Percentiles rank a stretch among this genome's conserved stretches.
Conservation (phyloP, 30 jellyfish, hydroid and myxozoan species). For the Aurelia coerulea region DNA sequence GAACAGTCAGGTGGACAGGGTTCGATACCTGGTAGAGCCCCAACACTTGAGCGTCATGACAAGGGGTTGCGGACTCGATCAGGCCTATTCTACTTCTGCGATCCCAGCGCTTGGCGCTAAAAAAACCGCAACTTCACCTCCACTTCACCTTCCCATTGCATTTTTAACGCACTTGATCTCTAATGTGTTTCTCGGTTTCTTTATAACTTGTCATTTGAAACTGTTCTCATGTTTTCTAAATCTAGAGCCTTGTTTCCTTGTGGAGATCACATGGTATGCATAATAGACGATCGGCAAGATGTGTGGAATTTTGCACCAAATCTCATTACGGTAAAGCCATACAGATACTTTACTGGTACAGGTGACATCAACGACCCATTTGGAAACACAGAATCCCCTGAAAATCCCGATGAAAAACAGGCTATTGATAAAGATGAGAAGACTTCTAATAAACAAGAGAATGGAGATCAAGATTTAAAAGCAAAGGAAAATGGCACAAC, state of each 20-base stretch:
- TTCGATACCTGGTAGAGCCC: too few species aligned
- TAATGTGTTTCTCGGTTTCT: too few species aligned
- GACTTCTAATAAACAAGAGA: not conserved
- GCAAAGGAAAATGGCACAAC: constrained; percentile 13
- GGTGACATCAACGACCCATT: constrained; percentile 96
- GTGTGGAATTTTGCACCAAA: constrained; percentile 98
- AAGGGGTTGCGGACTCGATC: too few species aligned
- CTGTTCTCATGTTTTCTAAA: too few species aligned
- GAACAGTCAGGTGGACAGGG: too few species aligned
- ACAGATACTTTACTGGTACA: constrained; percentile 75
- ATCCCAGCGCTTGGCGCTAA: too few species aligned
- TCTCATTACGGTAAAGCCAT: constrained; percentile 93
- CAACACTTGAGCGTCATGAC: too few species aligned
- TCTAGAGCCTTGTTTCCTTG: constrained; percentile 95
- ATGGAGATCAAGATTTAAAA: constrained; percentile 7
- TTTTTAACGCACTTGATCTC: too few species aligned
- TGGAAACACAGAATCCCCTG: constrained; percentile 30
- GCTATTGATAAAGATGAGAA: not conserved
- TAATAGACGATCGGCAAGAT: constrained; percentile 98
- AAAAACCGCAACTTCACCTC: too few species aligned
- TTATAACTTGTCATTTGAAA: too few species aligned
- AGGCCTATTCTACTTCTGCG: too few species aligned
- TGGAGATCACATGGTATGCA: constrained; percentile 99
- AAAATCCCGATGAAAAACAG: constrained; percentile 10
- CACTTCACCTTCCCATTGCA: too few species aligned